Evolutionary conservation across 2,888 invertebrate species (phyloP), one percentile per base, ranked within the genome.

Genomic region (Schizotus pectinicornis): DNA sequence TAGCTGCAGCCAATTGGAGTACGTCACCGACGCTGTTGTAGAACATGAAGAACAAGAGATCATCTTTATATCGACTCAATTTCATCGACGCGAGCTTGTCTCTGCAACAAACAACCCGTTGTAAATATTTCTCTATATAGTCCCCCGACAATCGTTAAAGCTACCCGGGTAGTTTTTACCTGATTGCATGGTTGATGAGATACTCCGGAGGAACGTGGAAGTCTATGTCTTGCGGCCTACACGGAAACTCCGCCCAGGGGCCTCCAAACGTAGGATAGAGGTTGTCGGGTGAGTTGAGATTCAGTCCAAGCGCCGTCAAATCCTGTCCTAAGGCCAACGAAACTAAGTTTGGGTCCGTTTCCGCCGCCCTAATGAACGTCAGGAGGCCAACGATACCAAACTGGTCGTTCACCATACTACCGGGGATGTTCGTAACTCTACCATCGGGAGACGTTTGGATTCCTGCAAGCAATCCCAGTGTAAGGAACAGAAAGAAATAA

Each of bases 21-120:
- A 95, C 91, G 85, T 99, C 98, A 74, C 98, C 97, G 78, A 95
- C 94, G 83, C 95, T 98, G 84, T 96, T 98, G 84, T 99, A 99
- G 85, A 98, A 99, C 83, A 99, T 88, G 85, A 95, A 99, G 86
- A 99, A 99, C 74, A 99, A 87, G 77, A 98, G 87, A 83, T 99
- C 98, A 83, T 99, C 99, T 82, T 96, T 96, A 84, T 97, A 96
- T 82, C 97, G 90, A 84, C 91, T 94, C 81, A 98, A 86, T 83
- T 96, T 94, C 80, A 99, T 88, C 73, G 95, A 92, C 72, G 98
- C 96, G 81, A 95, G 83, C 83, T 95, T 95, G 83, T 95, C 94
- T 84, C 92, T 91, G 73, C 43, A 82, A 82, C 51, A 67, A 55
- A 65, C 63, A 67, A 69, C 39, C 52, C 12, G n/a, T n/a, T n/a